These are phyloP conservation scores for Ceuthmochares aereus DNA, from an alignment of 2,113 vertebrate genomes.

Conservation along the genomic window DNA sequence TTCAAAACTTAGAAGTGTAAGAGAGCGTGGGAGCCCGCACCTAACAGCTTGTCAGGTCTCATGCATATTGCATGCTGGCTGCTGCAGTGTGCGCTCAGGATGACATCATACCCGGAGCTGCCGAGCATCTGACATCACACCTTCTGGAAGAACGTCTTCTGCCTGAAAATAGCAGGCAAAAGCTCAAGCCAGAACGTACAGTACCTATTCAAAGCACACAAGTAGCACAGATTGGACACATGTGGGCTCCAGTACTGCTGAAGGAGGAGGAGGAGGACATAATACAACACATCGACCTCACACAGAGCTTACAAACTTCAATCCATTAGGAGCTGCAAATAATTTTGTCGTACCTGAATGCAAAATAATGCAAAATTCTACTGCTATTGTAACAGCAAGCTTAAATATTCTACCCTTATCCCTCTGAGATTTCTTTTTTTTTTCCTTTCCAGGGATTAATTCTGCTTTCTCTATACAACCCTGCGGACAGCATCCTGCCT, in stretches of 20 bases:
- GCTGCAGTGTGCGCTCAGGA: not conserved
- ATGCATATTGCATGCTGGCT: not conserved
- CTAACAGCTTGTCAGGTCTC: not conserved
- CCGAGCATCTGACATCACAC: constrained; percentile 21
- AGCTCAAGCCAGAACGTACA: not conserved
- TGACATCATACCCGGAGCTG: not conserved
- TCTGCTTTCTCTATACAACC: not conserved
- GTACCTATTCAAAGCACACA: not conserved
- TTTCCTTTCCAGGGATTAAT: not conserved
- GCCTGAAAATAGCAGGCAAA: not conserved
- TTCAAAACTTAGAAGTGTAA: not conserved
- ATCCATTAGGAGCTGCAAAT: not conserved
- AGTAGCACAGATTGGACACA: not conserved
- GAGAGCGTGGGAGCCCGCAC: not conserved
- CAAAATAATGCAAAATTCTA: not conserved
- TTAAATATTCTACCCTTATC: not conserved
- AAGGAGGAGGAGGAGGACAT: not conserved
- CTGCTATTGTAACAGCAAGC: not conserved
- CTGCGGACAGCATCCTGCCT: not conserved
- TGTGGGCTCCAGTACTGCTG: not conserved
- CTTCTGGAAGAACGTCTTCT: not conserved
- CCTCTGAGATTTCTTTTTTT: not conserved
- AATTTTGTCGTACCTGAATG: not conserved
- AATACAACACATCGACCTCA: not conserved
- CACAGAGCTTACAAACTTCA: not conserved